These are phyloP conservation scores for Toxotes jaculatrix DNA, from an alignment of 2,113 vertebrate genomes.

Conservation along the genomic window DNA sequence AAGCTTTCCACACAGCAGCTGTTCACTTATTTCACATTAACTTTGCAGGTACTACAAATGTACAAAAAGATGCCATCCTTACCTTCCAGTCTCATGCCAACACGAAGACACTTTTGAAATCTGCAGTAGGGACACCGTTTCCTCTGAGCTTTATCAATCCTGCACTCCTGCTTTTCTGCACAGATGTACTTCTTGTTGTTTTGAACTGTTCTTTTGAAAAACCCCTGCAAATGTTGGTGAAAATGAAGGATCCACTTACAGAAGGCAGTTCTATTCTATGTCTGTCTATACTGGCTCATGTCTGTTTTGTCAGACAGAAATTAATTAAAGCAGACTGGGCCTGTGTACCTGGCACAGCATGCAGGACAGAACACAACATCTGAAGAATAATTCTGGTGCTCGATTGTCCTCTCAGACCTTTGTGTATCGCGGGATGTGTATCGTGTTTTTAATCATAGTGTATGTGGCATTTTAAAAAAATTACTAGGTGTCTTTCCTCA, in stretches of 20 bases:
- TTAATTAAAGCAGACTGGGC: no score
- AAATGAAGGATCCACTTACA: neutral
- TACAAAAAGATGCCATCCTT: conserved; percentile 31
- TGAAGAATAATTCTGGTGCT: neutral
- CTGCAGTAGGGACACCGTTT: conserved; percentile 93
- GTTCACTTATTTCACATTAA: neutral
- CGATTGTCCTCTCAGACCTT: no score
- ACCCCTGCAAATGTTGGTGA: conserved; percentile 82
- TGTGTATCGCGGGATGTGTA: neutral
- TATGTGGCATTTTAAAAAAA: no score
- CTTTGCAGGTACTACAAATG: no score
- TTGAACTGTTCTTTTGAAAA: conserved; percentile 95
- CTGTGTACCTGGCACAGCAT: no score
- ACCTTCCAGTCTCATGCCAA: conserved; percentile 95
- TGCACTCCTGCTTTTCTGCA: conserved; percentile 91
- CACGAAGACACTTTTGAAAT: conserved; percentile 93
- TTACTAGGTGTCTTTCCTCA: no score
- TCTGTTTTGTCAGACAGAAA: no score
- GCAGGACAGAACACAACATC: neutral
- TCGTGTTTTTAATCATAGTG: no score
- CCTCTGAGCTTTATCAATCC: conserved; percentile 91
- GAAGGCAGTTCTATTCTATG: neutral
- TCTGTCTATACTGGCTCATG: neutral
- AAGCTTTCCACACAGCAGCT: neutral
- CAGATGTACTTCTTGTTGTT: conserved; percentile 95